Percentiles rank a stretch among this genome's conserved stretches.
Conservation (phyloP, 2,888 invertebrate species). For the Coecobrya sp. region DNA sequence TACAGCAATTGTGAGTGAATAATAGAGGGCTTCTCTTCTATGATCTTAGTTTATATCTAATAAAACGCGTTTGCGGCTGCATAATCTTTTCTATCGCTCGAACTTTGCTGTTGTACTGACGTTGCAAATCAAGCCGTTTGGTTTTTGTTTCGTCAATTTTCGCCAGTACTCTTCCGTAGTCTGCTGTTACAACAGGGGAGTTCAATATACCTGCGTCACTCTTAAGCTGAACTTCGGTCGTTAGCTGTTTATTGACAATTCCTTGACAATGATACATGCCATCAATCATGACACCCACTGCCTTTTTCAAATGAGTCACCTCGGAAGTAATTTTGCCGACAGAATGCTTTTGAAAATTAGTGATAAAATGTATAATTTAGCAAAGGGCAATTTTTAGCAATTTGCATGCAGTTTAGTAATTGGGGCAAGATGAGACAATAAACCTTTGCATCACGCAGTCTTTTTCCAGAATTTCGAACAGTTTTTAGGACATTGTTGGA, state of each 20-base stretch:
- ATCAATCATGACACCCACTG: slow-evolving; percentile 20
- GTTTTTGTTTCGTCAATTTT: slow-evolving; percentile 20
- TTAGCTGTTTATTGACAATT: background rate
- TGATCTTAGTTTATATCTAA: slow-evolving; percentile 2
- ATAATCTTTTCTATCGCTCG: slow-evolving; percentile 57
- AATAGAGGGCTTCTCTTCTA: background rate
- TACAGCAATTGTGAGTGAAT: too few species aligned
- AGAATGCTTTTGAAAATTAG: background rate
- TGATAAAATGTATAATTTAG: background rate
- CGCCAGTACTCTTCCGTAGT: slow-evolving; percentile 3
- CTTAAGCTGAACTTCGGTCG: background rate
- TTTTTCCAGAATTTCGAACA: slow-evolving; percentile 37
- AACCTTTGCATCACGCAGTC: background rate
- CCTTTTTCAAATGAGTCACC: background rate
- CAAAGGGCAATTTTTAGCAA: background rate
- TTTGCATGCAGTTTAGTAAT: background rate
- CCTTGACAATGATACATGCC: slow-evolving; percentile 49
- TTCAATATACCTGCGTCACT: slow-evolving; percentile 31
- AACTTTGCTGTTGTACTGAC: slow-evolving; percentile 29
- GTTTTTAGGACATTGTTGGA: background rate
- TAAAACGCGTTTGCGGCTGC: background rate
- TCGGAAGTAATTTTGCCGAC: background rate
- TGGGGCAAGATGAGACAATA: background rate
- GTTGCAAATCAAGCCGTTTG: slow-evolving; percentile 32
- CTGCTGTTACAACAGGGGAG: slow-evolving; percentile 17